Percentiles rank a stretch among this genome's conserved stretches.
These are phyloP conservation scores for Lasioglossum pauxillum DNA, from an alignment of 2,888 invertebrate species.

Conservation along the genomic window DNA sequence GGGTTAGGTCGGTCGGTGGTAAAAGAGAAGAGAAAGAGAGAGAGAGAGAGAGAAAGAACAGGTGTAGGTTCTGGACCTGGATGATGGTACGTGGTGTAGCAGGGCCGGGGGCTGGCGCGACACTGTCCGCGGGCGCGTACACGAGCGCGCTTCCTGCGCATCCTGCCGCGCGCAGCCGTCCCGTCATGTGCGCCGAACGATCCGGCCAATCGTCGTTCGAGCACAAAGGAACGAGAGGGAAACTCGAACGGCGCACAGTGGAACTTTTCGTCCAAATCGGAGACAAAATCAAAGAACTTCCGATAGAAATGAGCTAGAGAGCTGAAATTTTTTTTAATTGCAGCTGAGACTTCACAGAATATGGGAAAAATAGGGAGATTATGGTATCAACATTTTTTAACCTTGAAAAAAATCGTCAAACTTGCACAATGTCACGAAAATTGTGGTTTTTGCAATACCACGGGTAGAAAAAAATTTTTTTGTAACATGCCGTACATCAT, in stretches of 20 bases:
- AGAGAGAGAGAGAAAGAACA: constrained; percentile 72
- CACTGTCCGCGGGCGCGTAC: constrained; percentile 80
- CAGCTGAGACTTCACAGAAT: too few species aligned
- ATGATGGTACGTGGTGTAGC: constrained; percentile 82
- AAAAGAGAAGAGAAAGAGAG: constrained; percentile 62
- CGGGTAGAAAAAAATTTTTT: too few species aligned
- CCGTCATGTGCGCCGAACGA: constrained; percentile 64
- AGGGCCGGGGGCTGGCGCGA: constrained; percentile 84
- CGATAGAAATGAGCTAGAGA: too few species aligned
- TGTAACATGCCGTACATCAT: too few species aligned
- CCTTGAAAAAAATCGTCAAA: too few species aligned
- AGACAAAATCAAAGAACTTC: too few species aligned
- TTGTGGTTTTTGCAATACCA: too few species aligned
- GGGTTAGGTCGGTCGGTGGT: constrained; percentile 70
- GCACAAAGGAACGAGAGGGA: constrained; percentile 53
- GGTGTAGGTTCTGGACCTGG: constrained; percentile 82
- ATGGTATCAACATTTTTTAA: too few species aligned
- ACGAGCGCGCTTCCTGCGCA: constrained; percentile 79
- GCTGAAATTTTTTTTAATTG: too few species aligned
- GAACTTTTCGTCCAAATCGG: too few species aligned
- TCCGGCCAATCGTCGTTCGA: constrained; percentile 69
- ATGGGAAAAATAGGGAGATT: too few species aligned
- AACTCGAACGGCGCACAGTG: constrained; percentile 42
- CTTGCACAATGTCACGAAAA: too few species aligned
- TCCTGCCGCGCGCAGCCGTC: constrained; percentile 75